A percentile compares a stretch with the other conserved stretches of the same genome.
Evolutionary conservation across 2,797 vertebrate species (phyloP).

Genomic region (Echiichthys vipera): DNA sequence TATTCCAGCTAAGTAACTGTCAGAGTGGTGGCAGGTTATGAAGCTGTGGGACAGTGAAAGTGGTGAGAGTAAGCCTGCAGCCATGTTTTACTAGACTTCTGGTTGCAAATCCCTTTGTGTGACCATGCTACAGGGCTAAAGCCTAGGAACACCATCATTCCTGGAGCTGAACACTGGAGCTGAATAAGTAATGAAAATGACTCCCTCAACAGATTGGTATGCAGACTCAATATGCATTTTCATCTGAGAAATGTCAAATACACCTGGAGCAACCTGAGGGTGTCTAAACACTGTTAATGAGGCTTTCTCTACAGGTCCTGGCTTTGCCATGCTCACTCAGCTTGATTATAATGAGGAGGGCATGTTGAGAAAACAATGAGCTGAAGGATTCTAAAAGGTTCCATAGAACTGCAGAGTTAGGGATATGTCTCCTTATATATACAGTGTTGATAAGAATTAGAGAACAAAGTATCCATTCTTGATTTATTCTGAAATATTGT

Average conservation of each 20-base stretch:
- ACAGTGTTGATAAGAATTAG: no score
- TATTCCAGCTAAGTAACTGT: background rate
- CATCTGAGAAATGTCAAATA: conserved; percentile 4
- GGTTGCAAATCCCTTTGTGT: background rate
- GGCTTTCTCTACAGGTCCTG: background rate
- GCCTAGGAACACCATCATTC: background rate
- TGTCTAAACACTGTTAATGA: conserved; percentile 29
- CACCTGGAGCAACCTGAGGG: conserved; percentile 12
- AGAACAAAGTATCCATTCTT: no score
- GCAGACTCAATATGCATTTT: background rate
- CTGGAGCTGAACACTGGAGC: background rate
- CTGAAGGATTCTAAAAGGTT: no score
- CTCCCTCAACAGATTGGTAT: conserved; percentile 1
- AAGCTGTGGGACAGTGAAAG: background rate
- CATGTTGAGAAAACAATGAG: conserved; percentile 2
- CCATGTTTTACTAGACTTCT: background rate
- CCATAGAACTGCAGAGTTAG: no score
- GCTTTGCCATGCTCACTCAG: background rate
- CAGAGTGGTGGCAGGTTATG: background rate
- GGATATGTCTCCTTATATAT: no score
- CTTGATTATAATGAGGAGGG: conserved; percentile 4
- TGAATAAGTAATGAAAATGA: conserved; percentile 1
- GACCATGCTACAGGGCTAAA: background rate
- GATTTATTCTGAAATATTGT: no score
- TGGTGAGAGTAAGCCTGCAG: background rate